Evolutionary conservation across 2,797 vertebrate species (phyloP).

Genomic region (Sebastes itinus): DNA sequence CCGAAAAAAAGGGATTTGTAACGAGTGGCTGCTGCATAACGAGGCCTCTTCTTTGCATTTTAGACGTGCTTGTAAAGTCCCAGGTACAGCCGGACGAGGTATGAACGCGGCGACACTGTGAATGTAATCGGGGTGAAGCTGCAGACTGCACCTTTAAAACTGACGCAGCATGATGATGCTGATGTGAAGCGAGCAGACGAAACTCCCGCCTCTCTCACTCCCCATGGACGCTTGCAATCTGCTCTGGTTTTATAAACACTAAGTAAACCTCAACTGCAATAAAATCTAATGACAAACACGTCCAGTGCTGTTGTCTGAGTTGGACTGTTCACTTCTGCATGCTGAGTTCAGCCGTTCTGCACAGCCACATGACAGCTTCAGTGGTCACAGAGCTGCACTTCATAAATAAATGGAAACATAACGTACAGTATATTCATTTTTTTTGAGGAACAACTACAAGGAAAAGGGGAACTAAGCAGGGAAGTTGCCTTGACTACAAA

Average conservation of each 20-base stretch:
- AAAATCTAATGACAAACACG: conserved; percentile 56
- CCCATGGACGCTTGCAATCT: conserved; percentile 65
- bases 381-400: background rate
- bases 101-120: conserved; percentile 46
- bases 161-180: conserved; percentile 22
- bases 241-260: conserved; percentile 77
- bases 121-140: conserved; percentile 56
- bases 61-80: conserved; percentile 17
- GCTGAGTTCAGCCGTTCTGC: background rate
- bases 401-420: background rate
- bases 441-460: background rate
- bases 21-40: conserved; percentile 34
- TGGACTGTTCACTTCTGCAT: conserved; percentile 1
- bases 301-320: conserved; percentile 1
- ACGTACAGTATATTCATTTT: background rate
- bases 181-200: conserved; percentile 26
- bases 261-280: conserved; percentile 79
- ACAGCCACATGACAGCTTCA: background rate
- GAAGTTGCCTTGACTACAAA: background rate
- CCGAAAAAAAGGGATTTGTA: conserved; percentile 13
- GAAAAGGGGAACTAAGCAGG: background rate
- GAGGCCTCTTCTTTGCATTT: conserved; percentile 10
- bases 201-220: conserved; percentile 35
- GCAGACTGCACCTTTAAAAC: conserved; percentile 21
- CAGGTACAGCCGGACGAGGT: conserved; percentile 14